phyloP scores from a whole-genome alignment of 2,113 vertebrate genomes.

The Cheilinus undulatus region DNA sequence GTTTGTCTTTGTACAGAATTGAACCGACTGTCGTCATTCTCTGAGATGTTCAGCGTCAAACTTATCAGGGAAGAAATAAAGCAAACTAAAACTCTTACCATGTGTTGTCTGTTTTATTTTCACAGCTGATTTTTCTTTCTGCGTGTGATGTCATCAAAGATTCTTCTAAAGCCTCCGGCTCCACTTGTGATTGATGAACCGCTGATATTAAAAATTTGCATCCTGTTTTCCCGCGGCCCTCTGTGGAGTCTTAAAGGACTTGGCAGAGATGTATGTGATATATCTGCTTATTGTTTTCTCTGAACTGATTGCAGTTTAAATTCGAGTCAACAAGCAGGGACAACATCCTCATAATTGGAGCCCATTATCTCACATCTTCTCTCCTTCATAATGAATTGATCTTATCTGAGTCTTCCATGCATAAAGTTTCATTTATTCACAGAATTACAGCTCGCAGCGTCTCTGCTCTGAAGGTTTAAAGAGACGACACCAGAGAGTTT shows the following conservation, averaged over 20 bases:
- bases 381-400: constrained; percentile 22
- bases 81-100: too few species aligned
- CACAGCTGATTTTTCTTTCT: background rate
- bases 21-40: constrained; percentile 3
- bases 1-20: constrained; percentile 11
- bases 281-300: constrained; percentile 31
- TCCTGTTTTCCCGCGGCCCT: constrained; percentile 31
- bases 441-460: background rate
- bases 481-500: background rate
- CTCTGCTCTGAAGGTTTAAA: background rate
- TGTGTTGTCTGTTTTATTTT: constrained; percentile 18
- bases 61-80: constrained; percentile 54
- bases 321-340: constrained; percentile 17
- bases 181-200: constrained; percentile 43
- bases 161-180: constrained; percentile 6
- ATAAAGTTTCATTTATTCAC: background rate
- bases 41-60: constrained; percentile 29
- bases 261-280: constrained; percentile 23
- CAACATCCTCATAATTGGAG: constrained; percentile 20
- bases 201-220: constrained; percentile 32
- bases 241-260: background rate
- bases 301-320: constrained; percentile 27
- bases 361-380: constrained; percentile 29
- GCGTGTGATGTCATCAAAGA: constrained; percentile 17
- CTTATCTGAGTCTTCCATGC: constrained; percentile 41